Base-by-base conservation (phyloP, 2,888 invertebrate genomes). In the Leistus spinibarbis region DNA sequence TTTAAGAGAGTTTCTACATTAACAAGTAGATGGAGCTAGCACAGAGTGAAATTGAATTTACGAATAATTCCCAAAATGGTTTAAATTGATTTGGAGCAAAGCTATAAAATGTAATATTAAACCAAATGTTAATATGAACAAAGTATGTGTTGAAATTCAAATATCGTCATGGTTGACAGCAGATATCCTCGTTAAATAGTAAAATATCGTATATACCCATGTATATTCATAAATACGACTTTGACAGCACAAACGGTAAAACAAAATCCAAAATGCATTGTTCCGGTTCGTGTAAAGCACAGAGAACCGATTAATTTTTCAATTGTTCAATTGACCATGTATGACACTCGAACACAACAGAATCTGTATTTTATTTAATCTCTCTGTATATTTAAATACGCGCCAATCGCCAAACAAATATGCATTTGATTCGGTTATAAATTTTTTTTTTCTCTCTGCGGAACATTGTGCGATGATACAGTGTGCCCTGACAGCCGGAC, bases 291-390 rank as follows among this genome's bases (percentile, higher is more conserved):
- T 62, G 70, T 68, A 70, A 62, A 40, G 40, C 40, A 40, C 40
- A 40, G 53, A 40, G 70, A 62, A 63, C 54, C 54, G 62, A 70
- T 70, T 70, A 70, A 70, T 70, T 70, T 70, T 70, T 70, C 70
- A 70, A 70, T 69, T 69, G 69, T 69, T 57, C 24, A 69, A 69
- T 70, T 70, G 70, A 60, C 70, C 70, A 23, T 62, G 70, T 54
- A 62, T 70, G 70, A 70, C 70, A 70, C 53, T 70, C 62, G 62
- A 63, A 40, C 19, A 60, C 60, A 60, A 19, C 2, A 16, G 60
- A 20, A 22, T 2, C 60, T 60, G 10, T 40, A 7, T 57, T 16
- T 57, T 57, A 57, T 57, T n/a, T 57, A 57, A 57, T 57, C 10
- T 60, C 10, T 60, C 17, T 19, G 20, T 60, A 20, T 22, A 60